Evolutionary conservation across 2,888 invertebrate species (phyloP).

Genomic region (Pseudococcus jackbeardsleyi): DNA sequence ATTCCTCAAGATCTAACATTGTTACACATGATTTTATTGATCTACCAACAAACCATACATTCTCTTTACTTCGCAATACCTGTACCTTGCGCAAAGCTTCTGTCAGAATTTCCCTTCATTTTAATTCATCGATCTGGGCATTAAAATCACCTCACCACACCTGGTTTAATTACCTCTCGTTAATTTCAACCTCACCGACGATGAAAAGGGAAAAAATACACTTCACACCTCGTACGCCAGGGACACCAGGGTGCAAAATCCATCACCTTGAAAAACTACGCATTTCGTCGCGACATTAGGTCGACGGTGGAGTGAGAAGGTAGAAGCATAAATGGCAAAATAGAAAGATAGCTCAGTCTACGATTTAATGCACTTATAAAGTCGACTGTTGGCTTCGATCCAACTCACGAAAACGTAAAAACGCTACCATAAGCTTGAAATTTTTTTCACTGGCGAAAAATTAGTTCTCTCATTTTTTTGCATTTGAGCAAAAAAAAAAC

Average conservation of each 20-base stretch:
- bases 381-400: not conserved
- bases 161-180: not conserved
- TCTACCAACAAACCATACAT: too few species aligned
- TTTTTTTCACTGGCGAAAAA: not conserved
- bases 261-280: conserved; percentile 22
- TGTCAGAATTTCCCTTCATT: not conserved
- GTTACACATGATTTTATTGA: too few species aligned
- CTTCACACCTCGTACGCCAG: not conserved
- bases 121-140: not conserved
- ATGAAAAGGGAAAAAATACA: not conserved
- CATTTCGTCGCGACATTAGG: not conserved
- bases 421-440: conserved; percentile 1
- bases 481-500: conserved; percentile 2
- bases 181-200: not conserved
- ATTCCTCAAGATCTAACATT: too few species aligned
- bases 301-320: not conserved
- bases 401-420: not conserved
- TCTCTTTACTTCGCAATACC: not conserved
- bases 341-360: not conserved
- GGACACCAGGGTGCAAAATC: not conserved
- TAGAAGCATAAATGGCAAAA: not conserved
- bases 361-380: conserved; percentile 25
- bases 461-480: not conserved
- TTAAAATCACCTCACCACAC: not conserved
- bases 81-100: not conserved